Percentiles rank a stretch among this genome's conserved stretches.
These are phyloP conservation scores for Rhagophthalmus giganteus DNA, from an alignment of 2,888 invertebrate species.

Conservation along the genomic window DNA sequence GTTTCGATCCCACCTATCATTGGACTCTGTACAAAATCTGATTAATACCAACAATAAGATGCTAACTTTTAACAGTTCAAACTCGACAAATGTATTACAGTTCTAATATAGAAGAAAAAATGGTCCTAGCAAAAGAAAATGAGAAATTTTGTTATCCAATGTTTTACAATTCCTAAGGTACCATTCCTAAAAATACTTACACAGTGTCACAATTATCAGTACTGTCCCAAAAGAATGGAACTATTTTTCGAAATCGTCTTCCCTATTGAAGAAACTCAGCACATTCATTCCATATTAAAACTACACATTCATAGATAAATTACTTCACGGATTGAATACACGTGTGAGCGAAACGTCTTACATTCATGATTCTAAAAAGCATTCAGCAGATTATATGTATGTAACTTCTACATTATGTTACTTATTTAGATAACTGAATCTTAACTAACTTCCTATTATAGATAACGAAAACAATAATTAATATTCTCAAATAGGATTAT, in stretches of 20 bases:
- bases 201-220: constrained; percentile 42
- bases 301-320: constrained; percentile 34
- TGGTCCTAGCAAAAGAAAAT: constrained; percentile 1
- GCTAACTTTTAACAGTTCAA: constrained; percentile 6
- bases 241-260: constrained; percentile 31
- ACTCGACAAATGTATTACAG: constrained; percentile 1
- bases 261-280: constrained; percentile 34
- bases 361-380: constrained; percentile 26
- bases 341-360: constrained; percentile 21
- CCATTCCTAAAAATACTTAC: constrained; percentile 27
- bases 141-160: constrained; percentile 14
- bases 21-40: constrained; percentile 17
- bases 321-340: constrained; percentile 25
- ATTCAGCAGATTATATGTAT: constrained; percentile 24
- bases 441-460: constrained; percentile 32
- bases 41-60: constrained; percentile 12
- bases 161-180: constrained; percentile 19
- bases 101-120: constrained; percentile 6
- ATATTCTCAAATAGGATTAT: constrained; percentile 56
- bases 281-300: constrained; percentile 38
- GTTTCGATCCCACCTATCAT: constrained; percentile 19
- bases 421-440: constrained; percentile 20
- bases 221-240: constrained; percentile 44
- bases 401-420: constrained; percentile 14
- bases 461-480: constrained; percentile 54